Evolutionary conservation across 2,797 vertebrate species (phyloP), one percentile per base, ranked within the genome.

Genomic region (Esox lucius): DNA sequence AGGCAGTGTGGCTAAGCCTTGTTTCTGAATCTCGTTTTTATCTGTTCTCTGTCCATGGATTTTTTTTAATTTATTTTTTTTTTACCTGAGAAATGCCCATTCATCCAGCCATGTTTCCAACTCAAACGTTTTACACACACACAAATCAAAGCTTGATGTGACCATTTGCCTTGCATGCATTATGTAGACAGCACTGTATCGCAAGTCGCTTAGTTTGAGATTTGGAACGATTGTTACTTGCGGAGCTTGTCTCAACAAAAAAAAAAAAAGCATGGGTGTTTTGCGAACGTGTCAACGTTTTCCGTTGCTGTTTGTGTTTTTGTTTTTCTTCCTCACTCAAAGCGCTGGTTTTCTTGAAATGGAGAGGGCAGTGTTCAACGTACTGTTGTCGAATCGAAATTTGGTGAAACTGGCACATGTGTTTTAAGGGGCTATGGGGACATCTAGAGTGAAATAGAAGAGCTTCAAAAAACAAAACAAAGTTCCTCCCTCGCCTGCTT

Each of bases 351-450:
- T 92, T 89, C 83, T 93, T 96, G 89, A 96, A 96, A 96, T 94
- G 95, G 96, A 97, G 96, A 97, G 96, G 97, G 96, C 96, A 96
- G 95, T 94, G 94, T 95, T 94, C 95, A 95, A 94, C 92, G 92
- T 90, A 93, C 91, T 93, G 93, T 94, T 94, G 94, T 93, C 93
- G 92, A 94, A 94, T 91, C 93, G 93, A 95, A 98, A 97, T 98
- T 97, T 93, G 95, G 95, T 97, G 95, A 97, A 95, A 97, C 97
- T 99, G 97, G 97, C 97, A 99, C 98, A 97, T 97, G 95, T 90
- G 88, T 91, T 87, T 72, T 90, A 90, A 90, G 89, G 89, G 91
- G 83, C 93, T 91, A 87, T 91, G 89, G 91, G 90, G 86, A 92
- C 93, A 92, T 94, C 93, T 96, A 95, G 94, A 94, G 89, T 90